Percentiles rank a stretch among this genome's conserved stretches.
These are phyloP conservation scores for Triplophysa dalaica DNA, from an alignment of 2,113 vertebrate species.

Conservation along the genomic window DNA sequence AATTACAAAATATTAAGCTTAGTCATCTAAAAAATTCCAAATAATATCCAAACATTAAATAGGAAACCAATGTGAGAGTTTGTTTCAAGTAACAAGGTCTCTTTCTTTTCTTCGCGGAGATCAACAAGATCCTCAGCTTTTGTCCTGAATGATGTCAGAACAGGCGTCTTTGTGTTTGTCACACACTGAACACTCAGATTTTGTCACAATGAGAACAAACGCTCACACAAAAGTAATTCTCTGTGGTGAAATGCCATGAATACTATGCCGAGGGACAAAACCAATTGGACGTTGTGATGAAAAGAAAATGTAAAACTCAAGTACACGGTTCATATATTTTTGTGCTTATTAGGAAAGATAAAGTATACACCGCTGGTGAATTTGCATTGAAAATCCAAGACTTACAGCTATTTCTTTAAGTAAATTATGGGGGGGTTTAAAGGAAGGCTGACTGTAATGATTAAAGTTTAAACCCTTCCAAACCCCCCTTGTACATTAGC, in stretches of 20 bases:
- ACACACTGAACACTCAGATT: conserved; percentile 4
- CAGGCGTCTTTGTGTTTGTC: conserved; percentile 20
- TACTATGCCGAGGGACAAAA: conserved; percentile 23
- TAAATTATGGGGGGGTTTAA: neutral
- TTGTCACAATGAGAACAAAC: neutral
- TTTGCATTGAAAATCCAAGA: conserved; percentile 24
- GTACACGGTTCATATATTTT: conserved; percentile 35
- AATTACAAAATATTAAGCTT: too few species aligned
- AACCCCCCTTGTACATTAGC: too few species aligned
- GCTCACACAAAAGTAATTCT: conserved; percentile 18
- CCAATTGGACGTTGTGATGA: conserved; percentile 12
- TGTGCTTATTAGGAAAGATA: conserved; percentile 38
- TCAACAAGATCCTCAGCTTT: neutral
- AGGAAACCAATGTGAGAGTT: neutral
- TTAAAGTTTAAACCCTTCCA: neutral
- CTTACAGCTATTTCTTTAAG: conserved; percentile 4
- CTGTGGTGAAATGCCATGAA: conserved; percentile 22
- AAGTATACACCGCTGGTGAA: conserved; percentile 10
- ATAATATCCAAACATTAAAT: neutral
- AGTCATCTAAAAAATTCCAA: neutral
- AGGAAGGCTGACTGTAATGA: neutral
- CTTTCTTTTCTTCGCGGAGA: neutral
- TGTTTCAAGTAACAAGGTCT: too few species aligned
- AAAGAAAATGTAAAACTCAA: conserved; percentile 33
- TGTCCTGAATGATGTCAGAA: neutral